phyloP scores from a whole-genome alignment of 2,113 vertebrate genomes.

The rabbit (Oryctolagus cuniculus) region mOryCun1.1 NC_091453.1:34361501-34362000 shows the following conservation, averaged over 20 bases:
- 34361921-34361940: slow-evolving; percentile 24
- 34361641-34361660: slow-evolving; percentile 35
- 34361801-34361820: neutral
- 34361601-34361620: slow-evolving; percentile 27
- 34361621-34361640: slow-evolving; percentile 21
- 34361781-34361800: neutral
- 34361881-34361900: neutral
- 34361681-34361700: slow-evolving; percentile 49
- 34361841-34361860: neutral
- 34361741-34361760: neutral
- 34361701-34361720: neutral
- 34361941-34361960: slow-evolving; percentile 41
- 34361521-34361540: slow-evolving; percentile 28
- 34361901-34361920: slow-evolving; percentile 40
- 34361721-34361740: neutral
- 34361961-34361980: neutral
- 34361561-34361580: slow-evolving; percentile 46
- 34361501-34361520: slow-evolving; percentile 10
- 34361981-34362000: neutral
- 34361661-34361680: neutral
- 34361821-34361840: slow-evolving; percentile 39
- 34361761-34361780: neutral
- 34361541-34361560: slow-evolving; percentile 19
- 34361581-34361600: slow-evolving; percentile 40
- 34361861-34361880: neutral